Conservation (phyloP, 2,888 invertebrate species). For the Apamea sordens region DNA sequence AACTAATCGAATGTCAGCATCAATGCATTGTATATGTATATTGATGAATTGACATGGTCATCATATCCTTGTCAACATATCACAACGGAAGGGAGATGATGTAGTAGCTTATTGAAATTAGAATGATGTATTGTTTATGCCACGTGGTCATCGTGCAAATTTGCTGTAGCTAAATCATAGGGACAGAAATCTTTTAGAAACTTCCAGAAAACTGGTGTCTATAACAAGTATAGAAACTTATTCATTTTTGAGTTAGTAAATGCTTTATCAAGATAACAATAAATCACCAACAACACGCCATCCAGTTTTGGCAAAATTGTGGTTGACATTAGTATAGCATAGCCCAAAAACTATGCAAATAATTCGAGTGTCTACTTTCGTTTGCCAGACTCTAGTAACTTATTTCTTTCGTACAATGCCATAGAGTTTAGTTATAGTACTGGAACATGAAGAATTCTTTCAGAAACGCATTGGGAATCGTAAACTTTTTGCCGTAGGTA, state of each 20-base stretch:
- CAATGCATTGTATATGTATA: constrained; percentile 23
- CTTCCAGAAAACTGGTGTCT: background rate
- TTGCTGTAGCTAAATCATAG: background rate
- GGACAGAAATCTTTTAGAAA: background rate
- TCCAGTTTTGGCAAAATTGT: background rate
- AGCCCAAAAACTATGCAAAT: background rate
- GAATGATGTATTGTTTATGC: background rate
- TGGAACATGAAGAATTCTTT: background rate
- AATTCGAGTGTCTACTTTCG: background rate
- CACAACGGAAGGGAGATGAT: constrained; percentile 2
- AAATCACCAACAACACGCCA: background rate
- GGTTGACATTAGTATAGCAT: background rate
- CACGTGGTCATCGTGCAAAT: background rate
- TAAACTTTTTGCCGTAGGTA: background rate
- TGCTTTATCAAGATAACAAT: background rate
- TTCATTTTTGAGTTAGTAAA: background rate
- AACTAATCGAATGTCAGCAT: constrained; percentile 43
- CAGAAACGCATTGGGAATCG: background rate
- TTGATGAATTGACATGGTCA: constrained; percentile 35
- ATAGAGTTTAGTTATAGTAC: background rate
- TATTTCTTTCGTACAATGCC: background rate
- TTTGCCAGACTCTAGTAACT: background rate
- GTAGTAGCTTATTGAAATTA: background rate
- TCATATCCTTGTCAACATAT: constrained; percentile 10
- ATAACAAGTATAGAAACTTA: background rate